Conservation (phyloP, 2,888 invertebrate species). For the Dendrolimus pini region DNA sequence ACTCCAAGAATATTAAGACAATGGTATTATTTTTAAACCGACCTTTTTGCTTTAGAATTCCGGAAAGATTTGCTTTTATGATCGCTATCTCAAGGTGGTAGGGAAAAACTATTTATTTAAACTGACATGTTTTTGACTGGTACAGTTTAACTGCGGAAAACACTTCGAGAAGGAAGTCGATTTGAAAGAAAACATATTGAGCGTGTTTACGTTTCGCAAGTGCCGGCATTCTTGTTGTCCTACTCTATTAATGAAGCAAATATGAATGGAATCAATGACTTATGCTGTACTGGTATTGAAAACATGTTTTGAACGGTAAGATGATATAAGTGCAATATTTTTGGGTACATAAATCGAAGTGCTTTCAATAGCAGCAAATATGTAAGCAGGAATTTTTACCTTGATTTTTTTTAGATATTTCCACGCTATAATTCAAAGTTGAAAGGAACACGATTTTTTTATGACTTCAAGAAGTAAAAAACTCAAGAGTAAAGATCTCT, state of each 20-base stretch:
- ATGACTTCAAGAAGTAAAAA: no score
- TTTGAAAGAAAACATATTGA: constrained; percentile 3
- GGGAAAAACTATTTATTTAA: background rate
- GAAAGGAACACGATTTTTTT: no score
- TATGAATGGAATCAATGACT: background rate
- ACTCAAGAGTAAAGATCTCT: no score
- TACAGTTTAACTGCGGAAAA: background rate
- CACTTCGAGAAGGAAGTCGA: background rate
- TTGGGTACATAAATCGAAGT: no score
- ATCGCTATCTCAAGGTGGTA: background rate
- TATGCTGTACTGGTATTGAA: background rate
- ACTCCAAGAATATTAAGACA: background rate
- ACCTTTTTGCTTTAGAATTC: background rate
- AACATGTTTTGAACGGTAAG: background rate
- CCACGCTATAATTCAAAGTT: no score
- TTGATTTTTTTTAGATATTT: no score
- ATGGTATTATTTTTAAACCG: background rate
- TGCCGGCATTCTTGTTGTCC: background rate
- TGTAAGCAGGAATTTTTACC: no score
- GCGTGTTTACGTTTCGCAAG: constrained; percentile 1
- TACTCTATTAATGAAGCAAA: background rate
- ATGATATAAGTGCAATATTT: no score
- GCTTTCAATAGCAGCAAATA: no score
- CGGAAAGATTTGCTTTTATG: background rate
- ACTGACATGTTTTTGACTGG: background rate